A percentile compares a stretch with the other conserved stretches of the same genome.
These are phyloP conservation scores for Virgularia gustaviana DNA, from an alignment of 92 coral and sea anemone species.

Conservation along the genomic window DNA sequence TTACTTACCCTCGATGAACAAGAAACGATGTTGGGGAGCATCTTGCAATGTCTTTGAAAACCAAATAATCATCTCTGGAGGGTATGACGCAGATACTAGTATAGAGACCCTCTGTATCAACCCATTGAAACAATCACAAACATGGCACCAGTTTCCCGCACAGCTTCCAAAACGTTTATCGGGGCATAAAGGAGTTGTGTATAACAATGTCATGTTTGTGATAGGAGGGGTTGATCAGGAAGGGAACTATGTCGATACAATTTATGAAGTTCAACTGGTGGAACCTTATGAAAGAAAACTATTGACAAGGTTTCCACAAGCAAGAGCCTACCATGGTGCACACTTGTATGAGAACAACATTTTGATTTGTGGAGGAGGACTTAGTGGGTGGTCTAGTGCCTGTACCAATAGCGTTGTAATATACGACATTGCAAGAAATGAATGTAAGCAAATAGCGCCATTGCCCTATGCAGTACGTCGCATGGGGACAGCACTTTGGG, in stretches of 20 bases:
- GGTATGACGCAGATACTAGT: too few relatives aligned
- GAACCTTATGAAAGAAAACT: neutral
- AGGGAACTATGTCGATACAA: neutral
- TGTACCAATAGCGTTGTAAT: neutral
- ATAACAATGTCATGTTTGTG: neutral
- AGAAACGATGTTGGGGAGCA: neutral
- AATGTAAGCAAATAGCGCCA: neutral
- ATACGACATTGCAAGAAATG: neutral
- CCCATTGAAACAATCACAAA: neutral
- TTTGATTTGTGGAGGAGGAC: constrained; percentile 14
- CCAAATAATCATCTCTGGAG: neutral
- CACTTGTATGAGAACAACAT: neutral
- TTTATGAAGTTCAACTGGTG: constrained; percentile 1
- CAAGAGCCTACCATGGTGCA: constrained; percentile 8
- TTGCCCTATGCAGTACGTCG: neutral
- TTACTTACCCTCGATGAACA: constrained; percentile 4
- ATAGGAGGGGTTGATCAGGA: neutral
- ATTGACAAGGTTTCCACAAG: neutral
- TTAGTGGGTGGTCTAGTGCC: too few relatives aligned
- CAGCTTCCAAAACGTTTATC: neutral
- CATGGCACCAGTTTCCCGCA: neutral
- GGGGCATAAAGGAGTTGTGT: neutral
- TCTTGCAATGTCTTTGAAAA: neutral
- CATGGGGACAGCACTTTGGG: neutral
- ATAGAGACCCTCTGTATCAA: neutral